Evolutionary conservation across 2,797 vertebrate species (phyloP).

Genomic region (Streptopelia turtur): DNA sequence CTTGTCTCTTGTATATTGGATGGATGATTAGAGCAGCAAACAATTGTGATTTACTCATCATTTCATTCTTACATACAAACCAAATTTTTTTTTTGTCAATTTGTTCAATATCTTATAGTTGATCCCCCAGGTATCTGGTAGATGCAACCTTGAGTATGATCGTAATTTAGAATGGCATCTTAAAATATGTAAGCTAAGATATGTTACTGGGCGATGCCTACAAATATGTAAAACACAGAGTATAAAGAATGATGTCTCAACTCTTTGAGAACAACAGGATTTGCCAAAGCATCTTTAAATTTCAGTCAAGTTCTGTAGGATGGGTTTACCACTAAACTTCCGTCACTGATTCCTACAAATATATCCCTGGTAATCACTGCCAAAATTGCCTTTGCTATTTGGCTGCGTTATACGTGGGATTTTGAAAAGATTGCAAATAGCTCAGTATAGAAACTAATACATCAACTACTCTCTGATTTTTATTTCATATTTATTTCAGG

Average conservation of each 20-base stretch:
- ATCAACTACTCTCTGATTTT: background rate
- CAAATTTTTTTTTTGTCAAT: constrained; percentile 23
- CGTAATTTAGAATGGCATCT: background rate
- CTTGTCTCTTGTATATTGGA: background rate
- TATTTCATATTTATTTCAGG: background rate
- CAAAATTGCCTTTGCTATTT: background rate
- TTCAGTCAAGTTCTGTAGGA: background rate
- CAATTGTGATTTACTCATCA: background rate
- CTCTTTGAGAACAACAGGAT: background rate
- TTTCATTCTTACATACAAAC: background rate
- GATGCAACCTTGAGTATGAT: background rate
- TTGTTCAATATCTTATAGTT: constrained; percentile 16
- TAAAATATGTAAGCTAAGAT: background rate
- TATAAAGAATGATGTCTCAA: background rate
- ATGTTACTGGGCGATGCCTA: background rate
- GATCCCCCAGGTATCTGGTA: background rate
- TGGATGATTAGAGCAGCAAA: constrained; percentile 40
- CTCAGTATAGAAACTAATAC: background rate
- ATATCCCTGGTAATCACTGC: background rate
- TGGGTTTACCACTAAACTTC: background rate
- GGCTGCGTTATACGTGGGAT: background rate
- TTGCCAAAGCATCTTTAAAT: background rate
- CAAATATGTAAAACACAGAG: background rate
- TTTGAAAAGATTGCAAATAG: background rate
- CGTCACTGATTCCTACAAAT: background rate